A percentile compares a stretch with the other conserved stretches of the same genome.
These are phyloP conservation scores for Rhingia rostrata DNA, from an alignment of 2,888 invertebrate genomes.

Conservation along the genomic window DNA sequence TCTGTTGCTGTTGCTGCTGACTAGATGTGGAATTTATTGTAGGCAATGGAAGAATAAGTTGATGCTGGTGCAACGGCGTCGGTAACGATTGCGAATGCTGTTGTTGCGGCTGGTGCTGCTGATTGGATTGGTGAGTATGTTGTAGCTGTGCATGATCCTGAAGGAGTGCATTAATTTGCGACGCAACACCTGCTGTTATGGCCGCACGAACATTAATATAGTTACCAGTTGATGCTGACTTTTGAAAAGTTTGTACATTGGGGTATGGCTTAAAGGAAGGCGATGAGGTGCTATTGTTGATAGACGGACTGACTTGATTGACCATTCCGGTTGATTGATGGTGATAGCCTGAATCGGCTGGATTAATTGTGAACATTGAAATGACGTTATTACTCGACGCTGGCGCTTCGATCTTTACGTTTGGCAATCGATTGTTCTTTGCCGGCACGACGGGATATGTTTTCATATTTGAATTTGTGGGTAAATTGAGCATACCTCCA, in stretches of 20 bases:
- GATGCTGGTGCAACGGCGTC: conserved; percentile 63
- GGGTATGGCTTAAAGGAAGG: conserved; percentile 80
- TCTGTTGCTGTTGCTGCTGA: conserved; percentile 75
- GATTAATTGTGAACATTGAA: conserved; percentile 76
- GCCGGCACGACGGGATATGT: conserved; percentile 54
- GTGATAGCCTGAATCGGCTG: conserved; percentile 38
- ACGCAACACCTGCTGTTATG: conserved; percentile 29
- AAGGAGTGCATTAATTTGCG: conserved; percentile 50
- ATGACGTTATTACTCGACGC: conserved; percentile 78
- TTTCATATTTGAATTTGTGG: conserved; percentile 75
- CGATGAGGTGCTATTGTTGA: conserved; percentile 59
- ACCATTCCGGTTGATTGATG: conserved; percentile 37
- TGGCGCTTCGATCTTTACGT: conserved; percentile 80
- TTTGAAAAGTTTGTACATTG: conserved; percentile 78
- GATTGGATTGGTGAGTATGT: conserved; percentile 76
- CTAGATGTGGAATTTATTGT: conserved; percentile 59
- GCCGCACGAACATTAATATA: conserved; percentile 79
- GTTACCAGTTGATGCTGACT: conserved; percentile 81
- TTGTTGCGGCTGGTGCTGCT: conserved; percentile 61
- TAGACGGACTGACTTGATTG: conserved; percentile 54
- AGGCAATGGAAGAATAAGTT: conserved; percentile 59
- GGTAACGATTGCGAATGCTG: conserved; percentile 73
- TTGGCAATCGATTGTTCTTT: conserved; percentile 76
- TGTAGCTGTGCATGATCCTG: conserved; percentile 48
- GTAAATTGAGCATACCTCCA: conserved; percentile 75